Base-by-base conservation (phyloP, 2,888 invertebrate genomes). In the Metellina segmentata region DNA sequence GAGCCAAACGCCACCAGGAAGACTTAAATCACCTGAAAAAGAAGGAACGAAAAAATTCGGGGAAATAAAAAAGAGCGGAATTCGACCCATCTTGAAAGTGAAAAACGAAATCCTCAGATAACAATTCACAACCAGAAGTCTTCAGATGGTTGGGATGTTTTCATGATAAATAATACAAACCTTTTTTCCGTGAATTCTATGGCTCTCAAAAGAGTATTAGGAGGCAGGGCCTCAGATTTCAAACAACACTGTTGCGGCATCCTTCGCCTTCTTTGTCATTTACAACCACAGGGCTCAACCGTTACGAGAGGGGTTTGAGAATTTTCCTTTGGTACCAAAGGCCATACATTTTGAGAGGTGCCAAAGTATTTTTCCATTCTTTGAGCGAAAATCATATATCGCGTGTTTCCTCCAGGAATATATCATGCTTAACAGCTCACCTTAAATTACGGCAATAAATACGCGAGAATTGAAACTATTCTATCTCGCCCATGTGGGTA, bases 21-120 rank as follows among this genome's bases (percentile, higher is more conserved):
- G 71, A 72, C 83, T 89, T 83, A 89, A 89, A 89, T 89, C 89
- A 89, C 83, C 78, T 89, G 89, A 89, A 89, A 85, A 89, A 83
- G 77, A 78, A 89, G 83, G 77, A 52, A 77, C 7, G 20, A 7
- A 89, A 86, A 51, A 74, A 81, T 51, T 16, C 61, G 16, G 51
- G 69, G 34, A 69, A 49, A 75, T 52, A 87, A 79, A 48, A 78
- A 82, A 53, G 77, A 89, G 51, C 9, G 83, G 71, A 89, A 89
- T 83, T 89, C 83, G 89, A 85, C 78, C 89, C 78, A 78, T 83
- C 83, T 83, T 83, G 70, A 83, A 85, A 89, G 89, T 83, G 83
- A 89, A 89, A 89, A 89, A 78, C 89, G 53, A 78, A 83, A 89
- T 89, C 83, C 83, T 89, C 83, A 78, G 89, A 89, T 89, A 89